Percentiles rank a stretch among this genome's conserved stretches.
Evolutionary conservation across 2,797 vertebrate species (phyloP).

Genomic region (Spea hammondii): DNA sequence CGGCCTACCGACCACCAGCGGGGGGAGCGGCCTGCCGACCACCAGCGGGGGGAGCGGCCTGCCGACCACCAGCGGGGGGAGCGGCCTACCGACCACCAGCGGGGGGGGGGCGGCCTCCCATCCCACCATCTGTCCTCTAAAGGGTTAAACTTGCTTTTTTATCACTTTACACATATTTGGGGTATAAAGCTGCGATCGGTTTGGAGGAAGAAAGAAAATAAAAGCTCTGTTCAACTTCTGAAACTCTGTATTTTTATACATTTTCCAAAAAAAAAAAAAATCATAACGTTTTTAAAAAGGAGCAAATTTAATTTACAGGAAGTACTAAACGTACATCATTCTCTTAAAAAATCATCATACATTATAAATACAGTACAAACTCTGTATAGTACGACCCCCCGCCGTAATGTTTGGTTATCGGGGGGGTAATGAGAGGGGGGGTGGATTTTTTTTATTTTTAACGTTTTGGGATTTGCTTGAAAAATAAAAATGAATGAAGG

Average conservation of each 20-base stretch:
- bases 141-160: too few species aligned
- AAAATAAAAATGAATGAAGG: not conserved
- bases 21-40: too few species aligned
- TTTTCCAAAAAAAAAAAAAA: constrained; percentile 38
- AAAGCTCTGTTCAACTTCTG: constrained; percentile 6
- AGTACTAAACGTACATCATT: constrained; percentile 98
- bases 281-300: constrained; percentile 78
- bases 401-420: constrained; percentile 42
- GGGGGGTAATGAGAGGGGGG: constrained; percentile 24
- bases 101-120: not conserved
- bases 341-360: constrained; percentile 96
- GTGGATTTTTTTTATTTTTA: not conserved
- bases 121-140: not conserved
- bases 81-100: too few species aligned
- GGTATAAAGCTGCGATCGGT: too few species aligned
- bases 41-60: too few species aligned
- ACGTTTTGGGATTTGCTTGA: constrained; percentile 4
- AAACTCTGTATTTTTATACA: constrained; percentile 51
- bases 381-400: constrained; percentile 92
- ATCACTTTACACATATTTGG: too few species aligned
- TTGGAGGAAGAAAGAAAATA: too few species aligned
- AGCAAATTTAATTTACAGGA: constrained; percentile 95
- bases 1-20: too few species aligned
- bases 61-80: too few species aligned
- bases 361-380: constrained; percentile 99